Evolutionary conservation across 1,140 invertebrate species (phyloP).

Genomic region (Fopius arisanus): DNA sequence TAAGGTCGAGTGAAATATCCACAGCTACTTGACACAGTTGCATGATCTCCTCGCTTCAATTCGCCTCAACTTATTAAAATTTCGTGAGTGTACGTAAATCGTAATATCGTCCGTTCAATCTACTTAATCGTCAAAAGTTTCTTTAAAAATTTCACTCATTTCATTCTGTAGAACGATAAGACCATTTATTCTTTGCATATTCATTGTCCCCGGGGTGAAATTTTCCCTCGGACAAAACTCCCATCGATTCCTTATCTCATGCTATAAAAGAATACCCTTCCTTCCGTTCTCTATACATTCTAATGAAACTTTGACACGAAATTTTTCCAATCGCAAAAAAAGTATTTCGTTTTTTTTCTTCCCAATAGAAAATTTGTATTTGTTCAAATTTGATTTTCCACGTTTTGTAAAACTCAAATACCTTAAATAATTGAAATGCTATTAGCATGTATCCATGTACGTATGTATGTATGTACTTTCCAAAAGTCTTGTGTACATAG

Average conservation of each 20-base stretch:
- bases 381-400: too few species aligned
- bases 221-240: neutral
- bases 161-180: neutral
- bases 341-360: too few species aligned
- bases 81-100: neutral
- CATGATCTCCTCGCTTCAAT: neutral
- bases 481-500: too few species aligned
- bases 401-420: too few species aligned
- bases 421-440: too few species aligned
- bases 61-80: neutral
- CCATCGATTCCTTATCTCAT: neutral
- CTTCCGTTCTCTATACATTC: neutral
- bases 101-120: neutral
- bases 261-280: neutral
- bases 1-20: slow-evolving; percentile 1
- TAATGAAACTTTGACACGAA: neutral
- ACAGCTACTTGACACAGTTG: neutral
- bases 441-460: too few species aligned
- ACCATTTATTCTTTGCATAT: neutral
- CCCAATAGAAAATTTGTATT: too few species aligned
- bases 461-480: too few species aligned
- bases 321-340: neutral
- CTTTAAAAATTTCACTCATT: neutral
- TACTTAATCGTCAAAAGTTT: neutral
- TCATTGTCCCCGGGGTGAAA: neutral